Conservation (phyloP, 2,797 vertebrate genomes). For the Lacerta bilineata region DNA sequence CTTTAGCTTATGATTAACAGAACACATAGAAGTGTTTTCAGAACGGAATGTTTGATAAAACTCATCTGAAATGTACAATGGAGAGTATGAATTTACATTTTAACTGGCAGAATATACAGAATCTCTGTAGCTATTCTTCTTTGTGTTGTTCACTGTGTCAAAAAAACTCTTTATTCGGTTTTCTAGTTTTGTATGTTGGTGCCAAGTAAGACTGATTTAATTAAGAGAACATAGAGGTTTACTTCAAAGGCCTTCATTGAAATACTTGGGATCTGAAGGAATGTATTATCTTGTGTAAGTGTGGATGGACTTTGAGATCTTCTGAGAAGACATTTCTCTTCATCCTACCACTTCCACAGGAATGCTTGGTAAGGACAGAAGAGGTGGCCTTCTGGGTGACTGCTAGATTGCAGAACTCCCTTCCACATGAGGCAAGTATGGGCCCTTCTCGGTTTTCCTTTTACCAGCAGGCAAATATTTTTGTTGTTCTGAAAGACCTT, state of each 20-base stretch:
- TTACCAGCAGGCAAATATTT: too few relatives aligned
- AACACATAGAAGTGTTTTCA: background rate
- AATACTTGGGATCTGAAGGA: conserved; percentile 1
- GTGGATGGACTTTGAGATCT: too few relatives aligned
- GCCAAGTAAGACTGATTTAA: conserved; percentile 22
- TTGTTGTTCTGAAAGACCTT: too few relatives aligned
- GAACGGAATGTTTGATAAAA: background rate
- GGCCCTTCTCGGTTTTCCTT: too few relatives aligned
- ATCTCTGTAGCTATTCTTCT: background rate
- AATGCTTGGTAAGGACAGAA: too few relatives aligned
- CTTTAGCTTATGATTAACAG: background rate
- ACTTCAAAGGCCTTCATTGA: background rate
- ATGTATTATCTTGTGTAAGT: too few relatives aligned
- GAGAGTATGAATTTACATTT: background rate
- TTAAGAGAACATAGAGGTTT: background rate
- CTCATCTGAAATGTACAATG: background rate
- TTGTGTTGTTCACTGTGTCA: background rate
- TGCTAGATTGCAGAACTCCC: too few relatives aligned
- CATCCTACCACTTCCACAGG: too few relatives aligned
- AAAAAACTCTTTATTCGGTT: background rate
- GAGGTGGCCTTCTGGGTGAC: too few relatives aligned
- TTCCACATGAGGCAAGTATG: too few relatives aligned
- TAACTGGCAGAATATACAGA: background rate
- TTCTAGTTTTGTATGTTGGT: background rate
- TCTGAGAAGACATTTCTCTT: too few relatives aligned